Evolutionary conservation across 2,113 vertebrate genomes (phyloP).

Genomic region (Poeciliopsis occidentalis): DNA sequence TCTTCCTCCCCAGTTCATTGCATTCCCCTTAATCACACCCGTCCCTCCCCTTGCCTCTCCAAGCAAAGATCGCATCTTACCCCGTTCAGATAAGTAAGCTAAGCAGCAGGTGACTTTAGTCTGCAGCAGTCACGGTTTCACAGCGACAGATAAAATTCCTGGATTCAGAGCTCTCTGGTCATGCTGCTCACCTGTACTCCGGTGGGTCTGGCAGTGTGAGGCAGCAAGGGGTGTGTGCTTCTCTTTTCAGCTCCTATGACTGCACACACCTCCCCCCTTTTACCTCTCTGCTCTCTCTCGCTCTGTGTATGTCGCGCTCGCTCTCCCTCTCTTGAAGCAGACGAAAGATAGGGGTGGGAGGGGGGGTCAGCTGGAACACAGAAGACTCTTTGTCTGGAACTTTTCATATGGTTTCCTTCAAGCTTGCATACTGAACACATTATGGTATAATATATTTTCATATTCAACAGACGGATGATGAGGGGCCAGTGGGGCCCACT

Average conservation of each 20-base stretch:
- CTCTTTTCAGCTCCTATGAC: conserved; percentile 71
- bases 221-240: conserved; percentile 56
- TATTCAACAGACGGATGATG: conserved; percentile 69
- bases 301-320: conserved; percentile 26
- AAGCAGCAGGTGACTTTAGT: conserved; percentile 51
- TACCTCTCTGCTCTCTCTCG: conserved; percentile 42
- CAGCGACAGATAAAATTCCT: conserved; percentile 35
- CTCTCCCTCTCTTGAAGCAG: conserved; percentile 58
- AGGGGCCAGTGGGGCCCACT: conserved; percentile 49
- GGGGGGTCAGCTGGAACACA: conserved; percentile 82
- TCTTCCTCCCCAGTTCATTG: conserved; percentile 24
- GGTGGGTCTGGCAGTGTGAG: conserved; percentile 62
- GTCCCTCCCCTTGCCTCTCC: neutral
- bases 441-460: conserved; percentile 83
- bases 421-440: conserved; percentile 85
- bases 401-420: conserved; percentile 85
- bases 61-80: conserved; percentile 66
- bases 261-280: conserved; percentile 51
- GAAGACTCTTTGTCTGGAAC: conserved; percentile 81
- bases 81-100: conserved; percentile 46
- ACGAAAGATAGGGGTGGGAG: conserved; percentile 71
- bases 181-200: conserved; percentile 75
- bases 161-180: conserved; percentile 31
- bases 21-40: conserved; percentile 3
- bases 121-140: conserved; percentile 26